Conservation (phyloP, 2,113 vertebrate species). For the Noctilio leporinus region DNA sequence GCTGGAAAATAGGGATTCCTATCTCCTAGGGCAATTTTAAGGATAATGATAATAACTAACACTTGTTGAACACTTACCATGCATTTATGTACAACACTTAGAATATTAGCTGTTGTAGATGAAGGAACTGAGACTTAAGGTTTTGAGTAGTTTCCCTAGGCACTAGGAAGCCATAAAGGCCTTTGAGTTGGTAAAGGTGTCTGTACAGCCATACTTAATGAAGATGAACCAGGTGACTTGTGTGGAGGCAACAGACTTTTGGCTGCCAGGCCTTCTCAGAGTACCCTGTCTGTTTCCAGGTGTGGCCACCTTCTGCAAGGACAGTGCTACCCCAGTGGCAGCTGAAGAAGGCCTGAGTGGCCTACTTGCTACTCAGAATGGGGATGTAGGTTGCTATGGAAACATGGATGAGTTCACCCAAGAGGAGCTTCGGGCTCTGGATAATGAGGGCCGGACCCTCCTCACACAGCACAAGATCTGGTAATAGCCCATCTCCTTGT, state of each 20-base stretch:
- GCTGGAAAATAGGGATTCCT: neutral
- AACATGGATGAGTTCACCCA: constrained; percentile 81
- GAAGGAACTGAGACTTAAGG: neutral
- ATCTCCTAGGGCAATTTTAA: neutral
- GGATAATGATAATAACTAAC: neutral
- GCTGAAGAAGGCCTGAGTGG: constrained; percentile 91
- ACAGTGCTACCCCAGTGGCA: constrained; percentile 81
- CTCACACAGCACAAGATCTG: constrained; percentile 86
- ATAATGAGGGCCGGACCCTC: constrained; percentile 87
- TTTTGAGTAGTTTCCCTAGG: neutral
- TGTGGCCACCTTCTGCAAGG: constrained; percentile 89
- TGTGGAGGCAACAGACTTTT: neutral
- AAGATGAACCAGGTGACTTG: neutral
- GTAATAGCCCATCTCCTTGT: constrained; percentile 65
- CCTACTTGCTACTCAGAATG: constrained; percentile 79
- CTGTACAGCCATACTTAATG: neutral
- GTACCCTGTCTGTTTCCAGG: constrained; percentile 69
- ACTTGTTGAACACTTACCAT: neutral
- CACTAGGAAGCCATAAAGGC: neutral
- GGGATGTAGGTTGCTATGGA: constrained; percentile 83
- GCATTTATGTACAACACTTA: constrained; percentile 20
- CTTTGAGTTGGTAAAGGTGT: constrained; percentile 1
- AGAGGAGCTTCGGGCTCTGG: constrained; percentile 86
- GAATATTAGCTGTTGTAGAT: neutral
- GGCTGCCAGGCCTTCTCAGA: constrained; percentile 9